Evolutionary conservation across 2,888 invertebrate genomes (phyloP), one percentile per base, ranked within the genome.

Genomic region (Archaeoteleia sp.): DNA sequence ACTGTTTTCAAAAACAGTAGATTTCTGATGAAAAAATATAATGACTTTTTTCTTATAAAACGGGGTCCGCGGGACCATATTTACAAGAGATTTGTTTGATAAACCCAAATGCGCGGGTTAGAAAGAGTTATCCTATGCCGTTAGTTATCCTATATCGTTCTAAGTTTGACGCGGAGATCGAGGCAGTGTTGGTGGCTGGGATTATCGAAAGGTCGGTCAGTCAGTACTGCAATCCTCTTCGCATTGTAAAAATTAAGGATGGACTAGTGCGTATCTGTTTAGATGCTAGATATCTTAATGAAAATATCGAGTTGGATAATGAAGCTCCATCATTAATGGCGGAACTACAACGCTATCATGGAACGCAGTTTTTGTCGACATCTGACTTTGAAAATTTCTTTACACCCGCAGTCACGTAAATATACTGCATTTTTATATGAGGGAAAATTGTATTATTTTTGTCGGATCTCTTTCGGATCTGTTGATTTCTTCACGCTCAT

Each of bases 401-500:
- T 76, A 1, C 20, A 55, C 1, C 8, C 27, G 5, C 30, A 63
- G 4, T 62, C 69, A n/a, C n/a, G 65, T 10, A 51, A 48, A 12
- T 72, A 62, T 35, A 72, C 72, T 0, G 75, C 67, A 0, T 75
- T 77, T 42, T 13, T 72, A 2, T 57, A n/a, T n/a, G n/a, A n/a
- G n/a, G n/a, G n/a, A n/a, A n/a, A n/a, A n/a, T n/a, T n/a, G n/a
- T n/a, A n/a, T n/a, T n/a, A n/a, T n/a, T n/a, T n/a, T n/a, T n/a
- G n/a, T n/a, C n/a, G n/a, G n/a, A n/a, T n/a, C n/a, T 78, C 78
- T 0, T 80, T 78, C 39, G 78, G 34, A 34, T 7, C 4, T 34
- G 3, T n/a, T 34, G 4, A 10, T 6, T 1, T 7, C 34, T 6
- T 13, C 34, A 2, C 6, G 12, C 1, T 34, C 34, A 1, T n/a